phyloP scores from a whole-genome alignment of 2,888 invertebrate genomes.

The Nezara viridula region DNA sequence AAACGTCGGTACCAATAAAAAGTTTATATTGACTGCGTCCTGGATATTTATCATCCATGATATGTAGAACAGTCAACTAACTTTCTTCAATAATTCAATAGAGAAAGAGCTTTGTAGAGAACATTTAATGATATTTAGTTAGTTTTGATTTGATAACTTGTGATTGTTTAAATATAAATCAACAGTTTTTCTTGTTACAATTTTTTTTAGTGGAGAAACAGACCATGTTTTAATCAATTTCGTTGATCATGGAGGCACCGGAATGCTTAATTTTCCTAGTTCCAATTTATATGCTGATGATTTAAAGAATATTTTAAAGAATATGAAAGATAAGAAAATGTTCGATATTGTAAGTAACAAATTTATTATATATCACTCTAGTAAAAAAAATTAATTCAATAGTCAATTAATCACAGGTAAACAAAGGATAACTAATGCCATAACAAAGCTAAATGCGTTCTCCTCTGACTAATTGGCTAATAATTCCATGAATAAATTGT shows the following conservation, averaged over 20 bases:
- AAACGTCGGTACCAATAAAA: too few species aligned
- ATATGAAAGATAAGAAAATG: slow-evolving; percentile 70
- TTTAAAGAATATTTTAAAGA: slow-evolving; percentile 66
- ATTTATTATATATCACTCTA: too few species aligned
- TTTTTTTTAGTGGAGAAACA: slow-evolving; percentile 49
- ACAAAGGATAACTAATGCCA: too few species aligned
- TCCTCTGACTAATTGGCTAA: too few species aligned
- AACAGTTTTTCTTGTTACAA: neutral
- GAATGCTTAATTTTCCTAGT: slow-evolving; percentile 72
- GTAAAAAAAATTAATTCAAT: too few species aligned
- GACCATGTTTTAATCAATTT: slow-evolving; percentile 74
- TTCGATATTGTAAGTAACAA: slow-evolving; percentile 70
- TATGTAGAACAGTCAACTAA: too few species aligned
- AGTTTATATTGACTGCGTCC: too few species aligned
- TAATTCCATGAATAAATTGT: too few species aligned
- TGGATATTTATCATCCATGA: too few species aligned
- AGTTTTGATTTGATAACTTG: neutral
- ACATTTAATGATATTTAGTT: slow-evolving; percentile 8
- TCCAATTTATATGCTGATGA: slow-evolving; percentile 68
- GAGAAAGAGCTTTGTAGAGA: neutral
- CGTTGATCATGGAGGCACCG: slow-evolving; percentile 76
- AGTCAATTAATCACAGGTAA: too few species aligned
- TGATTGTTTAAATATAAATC: neutral
- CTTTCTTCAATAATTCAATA: too few species aligned
- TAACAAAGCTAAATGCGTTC: too few species aligned